Percentiles rank a stretch among this genome's conserved stretches.
These are phyloP conservation scores for Danionella dracula DNA, from an alignment of 2,797 vertebrate genomes.

Conservation along the genomic window DNA sequence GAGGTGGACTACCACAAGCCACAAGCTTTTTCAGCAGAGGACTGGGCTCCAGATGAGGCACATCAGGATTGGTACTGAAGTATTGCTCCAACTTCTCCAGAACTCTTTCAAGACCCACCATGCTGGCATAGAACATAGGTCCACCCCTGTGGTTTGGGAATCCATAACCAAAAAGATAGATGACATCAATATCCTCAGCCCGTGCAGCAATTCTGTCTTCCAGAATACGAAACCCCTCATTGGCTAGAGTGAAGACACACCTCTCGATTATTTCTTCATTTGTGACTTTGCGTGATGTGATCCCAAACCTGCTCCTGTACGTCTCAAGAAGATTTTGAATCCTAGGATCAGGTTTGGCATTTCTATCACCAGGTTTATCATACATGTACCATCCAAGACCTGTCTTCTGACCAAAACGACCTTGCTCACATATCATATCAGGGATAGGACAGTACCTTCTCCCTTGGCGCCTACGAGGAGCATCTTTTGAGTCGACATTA, in stretches of 20 bases:
- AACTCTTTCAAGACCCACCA: conserved; percentile 73
- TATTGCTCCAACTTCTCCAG: conserved; percentile 79
- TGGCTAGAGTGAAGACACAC: conserved; percentile 79
- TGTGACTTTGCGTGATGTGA: conserved; percentile 61
- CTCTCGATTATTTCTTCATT: conserved; percentile 83
- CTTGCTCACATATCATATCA: conserved; percentile 81
- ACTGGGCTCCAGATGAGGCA: conserved; percentile 75
- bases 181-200: conserved; percentile 83
- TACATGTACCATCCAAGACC: conserved; percentile 87
- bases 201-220: conserved; percentile 77
- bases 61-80: conserved; percentile 71
- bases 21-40: conserved; percentile 77
- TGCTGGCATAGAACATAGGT: conserved; percentile 85
- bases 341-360: conserved; percentile 76
- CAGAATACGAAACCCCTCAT: conserved; percentile 83
- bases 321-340: conserved; percentile 70
- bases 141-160: conserved; percentile 85
- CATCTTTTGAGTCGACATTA: conserved; percentile 48
- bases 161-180: conserved; percentile 84
- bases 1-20: conserved; percentile 74
- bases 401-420: conserved; percentile 83
- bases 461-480: conserved; percentile 58
- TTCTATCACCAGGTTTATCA: conserved; percentile 69
- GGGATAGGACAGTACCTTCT: conserved; percentile 80
- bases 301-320: conserved; percentile 70